Base-by-base conservation (phyloP, 1,140 invertebrate genomes). In the Xylocopa sonorina region DNA sequence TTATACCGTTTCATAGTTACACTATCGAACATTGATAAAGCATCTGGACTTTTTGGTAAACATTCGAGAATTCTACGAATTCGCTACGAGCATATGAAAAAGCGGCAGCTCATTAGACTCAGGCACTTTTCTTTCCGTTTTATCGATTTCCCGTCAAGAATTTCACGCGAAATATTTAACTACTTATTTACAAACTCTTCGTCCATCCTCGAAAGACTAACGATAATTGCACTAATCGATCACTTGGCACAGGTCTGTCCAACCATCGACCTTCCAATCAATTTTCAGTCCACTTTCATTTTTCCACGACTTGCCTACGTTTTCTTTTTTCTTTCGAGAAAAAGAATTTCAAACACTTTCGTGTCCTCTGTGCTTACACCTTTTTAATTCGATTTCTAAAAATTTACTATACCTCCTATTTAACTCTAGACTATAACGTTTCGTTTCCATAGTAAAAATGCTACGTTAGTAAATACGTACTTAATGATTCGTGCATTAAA, bases 21-120 rank as follows among this genome's bases (percentile, higher is more conserved):
- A 48, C 55, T 73, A 63, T 58, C 60, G 67, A 81, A 68, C 51
- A 81, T 88, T 86, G 88, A 66, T 88, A 90, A 90, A 90, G 88
- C 88, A 81, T 83, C 76, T 4, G 9, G 41, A 83, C 88, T 48
- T 62, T 89, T 88, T 88, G 87, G 80, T 88, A 86, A n/a, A 82
- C 73, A 80, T 88, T 80, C 38, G 50, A 80, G 43, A 81, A 41
- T 34, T 41, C 68, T 75, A 85, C 48, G 10, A 43, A 16, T 78
- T 83, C 32, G 41, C 63, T 88, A 88, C 51, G 62, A 84, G 55
- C 57, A 38, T 32, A 18, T 82, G 68, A 74, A 85, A 78, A 87
- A 85, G 77, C 82, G 73, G 77, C 60, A 80, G 69, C 62, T 84
- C 84, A 72, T 81, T 58, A 48, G 58, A 78, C 34, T 85, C 77